Evolutionary conservation across 2,888 invertebrate genomes (phyloP).

Genomic region (Xestia rhomboidea): DNA sequence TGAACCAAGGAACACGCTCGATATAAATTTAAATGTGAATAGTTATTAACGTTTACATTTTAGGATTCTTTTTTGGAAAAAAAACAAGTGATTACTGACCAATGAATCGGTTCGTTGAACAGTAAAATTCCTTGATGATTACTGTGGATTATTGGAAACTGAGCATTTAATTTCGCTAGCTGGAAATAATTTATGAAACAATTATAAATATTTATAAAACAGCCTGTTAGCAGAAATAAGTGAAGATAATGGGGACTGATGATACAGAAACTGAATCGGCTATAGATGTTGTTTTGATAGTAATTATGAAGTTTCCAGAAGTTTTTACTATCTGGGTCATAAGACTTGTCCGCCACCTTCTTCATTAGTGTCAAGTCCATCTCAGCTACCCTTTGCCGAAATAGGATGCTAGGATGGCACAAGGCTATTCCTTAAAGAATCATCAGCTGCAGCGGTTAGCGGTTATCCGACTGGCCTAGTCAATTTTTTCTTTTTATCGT

Average conservation of each 20-base stretch:
- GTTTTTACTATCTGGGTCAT: neutral
- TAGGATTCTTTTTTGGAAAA: neutral
- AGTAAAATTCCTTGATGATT: conserved; percentile 38
- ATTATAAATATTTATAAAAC: conserved; percentile 31
- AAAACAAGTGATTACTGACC: conserved; percentile 20
- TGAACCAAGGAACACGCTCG: neutral
- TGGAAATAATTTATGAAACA: conserved; percentile 1
- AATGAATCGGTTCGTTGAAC: conserved; percentile 55
- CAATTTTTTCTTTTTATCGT: too few relatives aligned
- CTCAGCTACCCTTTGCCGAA: neutral
- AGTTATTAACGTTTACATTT: neutral
- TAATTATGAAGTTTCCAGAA: conserved; percentile 1
- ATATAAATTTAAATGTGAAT: neutral
- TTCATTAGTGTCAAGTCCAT: neutral
- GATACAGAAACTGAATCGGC: conserved; percentile 1
- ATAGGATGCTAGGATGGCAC: neutral
- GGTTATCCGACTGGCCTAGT: too few relatives aligned
- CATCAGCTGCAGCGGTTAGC: neutral
- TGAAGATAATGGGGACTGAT: neutral
- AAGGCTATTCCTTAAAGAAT: neutral
- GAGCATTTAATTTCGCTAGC: conserved; percentile 28
- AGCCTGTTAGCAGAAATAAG: conserved; percentile 3
- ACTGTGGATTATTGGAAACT: conserved; percentile 5
- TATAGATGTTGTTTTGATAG: conserved; percentile 8
- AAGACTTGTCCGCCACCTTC: neutral